phyloP scores from a whole-genome alignment of 2,113 vertebrate species.

The Baryphthengus martii region DNA sequence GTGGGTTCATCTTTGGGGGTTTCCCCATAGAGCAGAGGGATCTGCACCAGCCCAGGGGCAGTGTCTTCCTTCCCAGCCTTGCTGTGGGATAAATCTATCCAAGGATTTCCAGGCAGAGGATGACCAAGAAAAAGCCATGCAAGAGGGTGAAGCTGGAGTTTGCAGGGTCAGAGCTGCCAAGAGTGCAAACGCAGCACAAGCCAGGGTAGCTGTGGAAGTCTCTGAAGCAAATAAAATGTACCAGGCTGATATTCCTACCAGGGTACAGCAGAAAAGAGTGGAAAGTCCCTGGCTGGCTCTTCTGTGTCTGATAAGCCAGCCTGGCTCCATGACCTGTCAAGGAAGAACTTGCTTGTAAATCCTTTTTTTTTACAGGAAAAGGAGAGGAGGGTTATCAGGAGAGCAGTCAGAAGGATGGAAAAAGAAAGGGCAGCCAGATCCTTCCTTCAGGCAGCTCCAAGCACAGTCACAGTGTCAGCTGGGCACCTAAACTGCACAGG shows the following conservation, averaged over 20 bases:
- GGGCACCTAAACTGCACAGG: not conserved
- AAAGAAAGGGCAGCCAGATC: not conserved
- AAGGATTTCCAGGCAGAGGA: constrained; percentile 6
- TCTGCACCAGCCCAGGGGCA: not conserved
- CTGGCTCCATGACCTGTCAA: not conserved
- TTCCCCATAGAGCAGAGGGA: not conserved
- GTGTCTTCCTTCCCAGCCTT: not conserved
- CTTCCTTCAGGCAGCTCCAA: not conserved
- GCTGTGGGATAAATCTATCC: not conserved
- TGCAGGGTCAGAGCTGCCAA: not conserved
- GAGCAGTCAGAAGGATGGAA: not conserved
- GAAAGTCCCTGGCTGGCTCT: constrained; percentile 49
- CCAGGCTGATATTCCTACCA: constrained; percentile 2
- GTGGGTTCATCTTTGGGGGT: not conserved
- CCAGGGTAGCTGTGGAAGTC: not conserved
- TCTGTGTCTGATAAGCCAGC: not conserved
- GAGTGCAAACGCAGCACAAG: not conserved
- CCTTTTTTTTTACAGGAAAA: not conserved
- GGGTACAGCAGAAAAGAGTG: not conserved
- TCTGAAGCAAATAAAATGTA: not conserved
- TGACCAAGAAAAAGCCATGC: not conserved
- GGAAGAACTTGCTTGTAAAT: not conserved
- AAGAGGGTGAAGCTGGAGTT: not conserved
- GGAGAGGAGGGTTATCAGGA: not conserved
- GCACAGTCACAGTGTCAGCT: fast-evolving